phyloP scores from a whole-genome alignment of 2,113 vertebrate genomes.

The Herpetotheres cachinnans region DNA sequence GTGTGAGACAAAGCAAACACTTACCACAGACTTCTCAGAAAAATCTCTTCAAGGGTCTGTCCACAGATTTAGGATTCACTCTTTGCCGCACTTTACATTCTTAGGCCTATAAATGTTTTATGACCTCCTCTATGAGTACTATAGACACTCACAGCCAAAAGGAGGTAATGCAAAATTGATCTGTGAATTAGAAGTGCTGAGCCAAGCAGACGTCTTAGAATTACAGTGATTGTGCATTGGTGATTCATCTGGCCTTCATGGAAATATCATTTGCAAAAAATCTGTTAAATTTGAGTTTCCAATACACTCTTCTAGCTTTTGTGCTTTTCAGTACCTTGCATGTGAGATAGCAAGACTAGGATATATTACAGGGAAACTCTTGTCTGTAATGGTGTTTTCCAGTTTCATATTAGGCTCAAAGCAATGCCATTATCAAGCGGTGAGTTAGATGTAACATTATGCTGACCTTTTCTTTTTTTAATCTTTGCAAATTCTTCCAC shows the following conservation, averaged over 20 bases:
- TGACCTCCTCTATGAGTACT: constrained; percentile 81
- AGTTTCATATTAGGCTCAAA: background rate
- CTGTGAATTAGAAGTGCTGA: constrained; percentile 89
- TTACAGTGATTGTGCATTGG: constrained; percentile 78
- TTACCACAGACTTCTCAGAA: constrained; percentile 68
- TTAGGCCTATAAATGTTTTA: constrained; percentile 89
- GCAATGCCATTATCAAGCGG: background rate
- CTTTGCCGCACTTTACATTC: constrained; percentile 81
- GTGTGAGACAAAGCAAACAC: constrained; percentile 63
- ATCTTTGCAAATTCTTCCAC: background rate
- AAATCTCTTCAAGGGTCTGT: constrained; percentile 70
- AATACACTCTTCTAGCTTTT: background rate
- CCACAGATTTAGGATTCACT: constrained; percentile 79
- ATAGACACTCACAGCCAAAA: constrained; percentile 83
- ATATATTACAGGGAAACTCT: background rate
- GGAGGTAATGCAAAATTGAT: constrained; percentile 93
- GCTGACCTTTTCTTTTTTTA: background rate
- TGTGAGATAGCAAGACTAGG: background rate
- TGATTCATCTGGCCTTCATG: constrained; percentile 57
- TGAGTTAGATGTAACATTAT: background rate
- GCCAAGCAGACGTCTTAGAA: constrained; percentile 79
- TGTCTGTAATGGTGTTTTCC: background rate
- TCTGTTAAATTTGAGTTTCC: background rate
- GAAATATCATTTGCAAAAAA: constrained; percentile 50
- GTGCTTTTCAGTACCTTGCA: background rate